Base-by-base conservation (phyloP, 1,140 invertebrate species). In the Pseudomyrmex concolor region DNA sequence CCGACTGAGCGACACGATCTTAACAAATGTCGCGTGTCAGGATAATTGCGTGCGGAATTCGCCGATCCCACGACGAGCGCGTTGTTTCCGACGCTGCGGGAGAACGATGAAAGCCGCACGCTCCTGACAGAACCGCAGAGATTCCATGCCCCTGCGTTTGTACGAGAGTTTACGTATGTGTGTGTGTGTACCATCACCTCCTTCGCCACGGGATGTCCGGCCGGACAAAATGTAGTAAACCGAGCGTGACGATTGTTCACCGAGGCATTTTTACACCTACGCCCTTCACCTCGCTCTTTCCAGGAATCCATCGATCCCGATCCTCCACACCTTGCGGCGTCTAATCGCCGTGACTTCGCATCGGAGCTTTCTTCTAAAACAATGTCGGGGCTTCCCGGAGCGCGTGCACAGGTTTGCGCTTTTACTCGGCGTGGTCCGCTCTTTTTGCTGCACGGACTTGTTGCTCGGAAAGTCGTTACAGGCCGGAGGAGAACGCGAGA, bases 21-120 rank as follows among this genome's bases (percentile, higher is more conserved):
- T 84, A 84, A 86, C 76, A 84, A 88, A 88, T 87, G 85, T 86
- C 57, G 78, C 63, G 66, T 78, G 67, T 89, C 83, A 81, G 34
- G 71, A 86, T 87, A 87, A 87, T 85, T 74, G 62, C 71, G 54
- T 10, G 48, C 19, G 86, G 77, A 82, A 88, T 88, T 78, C 64
- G 81, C 62, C 57, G 64, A 68, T 83, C 54, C 76, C 70, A 68
- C 82, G 70, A 81, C 48, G 67, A 68, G 19, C 50, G 66, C 15
- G 78, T 25, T 67, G 80, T 80, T 25, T 51, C 48, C 9, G 50
- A 59, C 54, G 68, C 64, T 55, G 57, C n/a, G 60, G 57, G 78
- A 57, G 48, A 22, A 70, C 50, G 25, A 13, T 10, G 55, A 43
- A 22, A 51, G 50, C 55, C 68, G 8, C 67, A 55, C 64, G 57